Conservation (phyloP, 2,888 invertebrate genomes). For the Glaucopsyche alexis region DNA sequence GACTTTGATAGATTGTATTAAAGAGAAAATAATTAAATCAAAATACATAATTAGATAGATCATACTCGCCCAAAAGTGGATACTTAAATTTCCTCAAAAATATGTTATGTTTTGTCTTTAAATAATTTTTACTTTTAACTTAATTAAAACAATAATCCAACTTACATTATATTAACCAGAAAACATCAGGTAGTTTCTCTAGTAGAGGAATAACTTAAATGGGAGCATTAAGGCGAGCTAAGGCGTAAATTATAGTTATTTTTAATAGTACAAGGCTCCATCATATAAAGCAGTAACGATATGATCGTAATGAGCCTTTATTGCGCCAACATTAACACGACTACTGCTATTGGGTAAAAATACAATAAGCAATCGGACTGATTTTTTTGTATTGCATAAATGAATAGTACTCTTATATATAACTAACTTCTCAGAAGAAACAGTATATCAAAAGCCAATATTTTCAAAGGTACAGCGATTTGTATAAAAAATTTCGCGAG, state of each 20-base stretch:
- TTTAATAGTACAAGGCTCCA: conserved; percentile 22
- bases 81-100: too few relatives aligned
- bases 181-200: neutral
- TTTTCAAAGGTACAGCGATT: too few relatives aligned
- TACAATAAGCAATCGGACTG: too few relatives aligned
- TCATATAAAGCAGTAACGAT: conserved; percentile 43
- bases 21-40: neutral
- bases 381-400: too few relatives aligned
- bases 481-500: too few relatives aligned
- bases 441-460: too few relatives aligned
- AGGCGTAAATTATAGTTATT: conserved; percentile 45
- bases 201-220: neutral
- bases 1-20: neutral
- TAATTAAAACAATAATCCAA: neutral
- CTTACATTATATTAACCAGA: neutral
- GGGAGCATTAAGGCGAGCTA: conserved; percentile 31
- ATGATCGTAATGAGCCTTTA: conserved; percentile 51
- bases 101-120: too few relatives aligned
- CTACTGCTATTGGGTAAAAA: neutral
- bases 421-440: too few relatives aligned
- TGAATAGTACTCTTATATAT: too few relatives aligned
- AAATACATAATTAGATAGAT: too few relatives aligned
- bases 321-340: conserved; percentile 43
- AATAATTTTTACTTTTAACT: neutral
- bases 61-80: too few relatives aligned